Conservation (phyloP, 2,797 vertebrate species). For the Cynopterus sphinx region DNA sequence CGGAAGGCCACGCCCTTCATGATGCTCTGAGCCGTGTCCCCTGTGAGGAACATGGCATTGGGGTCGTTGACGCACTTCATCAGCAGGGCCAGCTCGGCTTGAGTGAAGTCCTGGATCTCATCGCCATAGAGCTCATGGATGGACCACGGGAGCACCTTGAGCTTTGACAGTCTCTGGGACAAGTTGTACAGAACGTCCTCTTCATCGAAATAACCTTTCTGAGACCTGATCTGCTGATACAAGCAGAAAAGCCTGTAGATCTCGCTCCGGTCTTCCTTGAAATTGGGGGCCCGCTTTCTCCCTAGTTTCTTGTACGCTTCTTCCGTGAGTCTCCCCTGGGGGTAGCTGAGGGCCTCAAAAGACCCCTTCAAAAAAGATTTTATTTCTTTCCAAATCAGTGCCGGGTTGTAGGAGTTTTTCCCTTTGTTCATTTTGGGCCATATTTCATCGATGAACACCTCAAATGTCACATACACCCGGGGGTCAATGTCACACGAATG, state of each 20-base stretch:
- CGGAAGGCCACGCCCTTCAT: conserved; percentile 90
- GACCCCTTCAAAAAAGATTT: conserved; percentile 90
- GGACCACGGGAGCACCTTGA: conserved; percentile 86
- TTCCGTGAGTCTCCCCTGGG: conserved; percentile 84
- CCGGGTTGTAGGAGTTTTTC: conserved; percentile 86
- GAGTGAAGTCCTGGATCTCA: conserved; percentile 90
- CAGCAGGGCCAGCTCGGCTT: conserved; percentile 86
- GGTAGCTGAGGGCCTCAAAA: conserved; percentile 86
- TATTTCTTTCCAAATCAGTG: conserved; percentile 90
- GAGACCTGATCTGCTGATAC: conserved; percentile 87
- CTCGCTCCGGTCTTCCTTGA: conserved; percentile 87
- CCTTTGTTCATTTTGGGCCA: conserved; percentile 89
- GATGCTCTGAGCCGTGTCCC: conserved; percentile 90
- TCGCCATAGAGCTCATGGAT: conserved; percentile 89
- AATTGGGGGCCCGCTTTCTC: conserved; percentile 86
- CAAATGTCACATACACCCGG: conserved; percentile 85
- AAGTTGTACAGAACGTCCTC: conserved; percentile 88
- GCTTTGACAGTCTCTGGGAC: conserved; percentile 83
- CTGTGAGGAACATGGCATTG: conserved; percentile 90
- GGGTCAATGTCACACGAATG: conserved; percentile 81
- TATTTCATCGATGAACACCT: conserved; percentile 84
- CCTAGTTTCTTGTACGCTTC: conserved; percentile 88
- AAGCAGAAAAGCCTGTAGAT: conserved; percentile 86
- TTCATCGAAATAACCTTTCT: conserved; percentile 88
- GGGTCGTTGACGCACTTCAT: conserved; percentile 89